phyloP scores from a whole-genome alignment of 35 echinoderm and acorn worm species.

The Eucidaris tribuloides region DNA sequence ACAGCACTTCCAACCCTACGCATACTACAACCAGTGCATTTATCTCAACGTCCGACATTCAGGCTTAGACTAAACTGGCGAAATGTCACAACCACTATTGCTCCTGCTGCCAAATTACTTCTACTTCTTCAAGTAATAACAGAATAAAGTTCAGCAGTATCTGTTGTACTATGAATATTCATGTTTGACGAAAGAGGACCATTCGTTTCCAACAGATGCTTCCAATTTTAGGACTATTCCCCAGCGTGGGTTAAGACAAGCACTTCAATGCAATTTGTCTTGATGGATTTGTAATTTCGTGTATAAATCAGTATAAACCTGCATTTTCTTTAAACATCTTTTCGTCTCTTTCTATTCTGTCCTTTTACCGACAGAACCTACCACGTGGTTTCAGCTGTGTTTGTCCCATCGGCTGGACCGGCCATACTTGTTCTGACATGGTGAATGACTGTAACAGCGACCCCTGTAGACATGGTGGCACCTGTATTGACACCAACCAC shows the following conservation, averaged over 20 bases:
- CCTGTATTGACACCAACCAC: constrained; percentile 43
- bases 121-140: too few relatives aligned
- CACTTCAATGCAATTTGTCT: background rate
- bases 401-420: constrained; percentile 50
- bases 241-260: too few relatives aligned
- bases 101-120: too few relatives aligned
- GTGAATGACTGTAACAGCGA: constrained; percentile 62
- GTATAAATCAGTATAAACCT: background rate
- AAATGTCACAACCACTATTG: too few relatives aligned
- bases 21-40: too few relatives aligned
- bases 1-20: too few relatives aligned
- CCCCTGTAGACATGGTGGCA: constrained; percentile 78
- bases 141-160: too few relatives aligned
- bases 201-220: background rate
- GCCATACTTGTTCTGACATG: constrained; percentile 50
- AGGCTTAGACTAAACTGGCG: too few relatives aligned
- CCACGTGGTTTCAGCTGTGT: constrained; percentile 49
- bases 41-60: too few relatives aligned
- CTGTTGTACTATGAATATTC: too few relatives aligned
- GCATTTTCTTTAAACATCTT: background rate
- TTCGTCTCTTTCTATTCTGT: background rate
- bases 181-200: background rate
- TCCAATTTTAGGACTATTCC: background rate
- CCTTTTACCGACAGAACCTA: background rate
- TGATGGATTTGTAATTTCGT: background rate